Base-by-base conservation (phyloP, 2,797 vertebrate species). In the Enteromius anoplus region DNA sequence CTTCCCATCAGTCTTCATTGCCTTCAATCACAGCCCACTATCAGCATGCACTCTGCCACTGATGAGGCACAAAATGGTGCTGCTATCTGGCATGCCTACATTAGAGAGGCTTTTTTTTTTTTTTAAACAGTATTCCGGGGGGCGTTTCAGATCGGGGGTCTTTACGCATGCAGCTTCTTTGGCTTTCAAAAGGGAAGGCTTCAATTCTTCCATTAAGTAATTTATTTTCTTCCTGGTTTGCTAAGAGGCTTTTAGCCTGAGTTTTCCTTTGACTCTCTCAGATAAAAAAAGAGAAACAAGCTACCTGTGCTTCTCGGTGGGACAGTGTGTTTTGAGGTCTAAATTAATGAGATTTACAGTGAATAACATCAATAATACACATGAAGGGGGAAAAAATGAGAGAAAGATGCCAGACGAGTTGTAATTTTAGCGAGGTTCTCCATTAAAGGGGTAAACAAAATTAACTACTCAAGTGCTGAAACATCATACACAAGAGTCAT, bases 221-320 rank as follows among this genome's bases (percentile, higher is more conserved):
- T 94, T 95, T 83, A 83, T 83, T 83, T 78, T 94, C 89, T 91
- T 92, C 88, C 86, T 87, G 85, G 83, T 91, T 93, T 92, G 89
- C 90, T 90, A 91, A 93, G 88, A 95, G 91, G 93, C 93, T 95
- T 95, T 95, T 93, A 95, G 93, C 88, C 91, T 68, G 83, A 80
- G 87, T 78, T 88, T 92, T 90, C 86, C 84, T 91, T 85, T 89
- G 86, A 91, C 88, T 91, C 86, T 87, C 87, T 78, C 80, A 87
- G 73, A 64, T 60, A 64, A 76, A 84, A 90, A 88, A 84, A 37
- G 62, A 73, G 76, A 76, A 83, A 88, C 84, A 83, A 58, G 76
- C 80, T 83, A 78, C 83, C 87, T 89, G 65, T n/a, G 69, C 62
- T 72, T 85, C 84, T 90, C 85, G 68, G 42, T 79, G 84, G 83